Conservation (phyloP, 2,888 invertebrate genomes). For the Neoitamus cyanurus region DNA sequence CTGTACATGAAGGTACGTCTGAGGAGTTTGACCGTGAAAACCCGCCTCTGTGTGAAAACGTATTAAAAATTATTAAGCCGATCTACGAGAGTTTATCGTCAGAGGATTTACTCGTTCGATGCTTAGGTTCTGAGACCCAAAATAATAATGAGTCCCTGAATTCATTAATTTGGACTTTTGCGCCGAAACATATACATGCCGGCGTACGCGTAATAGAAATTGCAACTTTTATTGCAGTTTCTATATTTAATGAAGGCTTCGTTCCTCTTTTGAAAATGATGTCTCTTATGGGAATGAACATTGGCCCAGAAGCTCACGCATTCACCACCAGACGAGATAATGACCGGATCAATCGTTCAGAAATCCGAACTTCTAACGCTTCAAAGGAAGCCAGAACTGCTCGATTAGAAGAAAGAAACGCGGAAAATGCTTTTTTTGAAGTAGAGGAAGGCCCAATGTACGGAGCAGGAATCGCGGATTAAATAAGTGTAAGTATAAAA, state of each 20-base stretch:
- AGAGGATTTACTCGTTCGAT: slow-evolving; percentile 27
- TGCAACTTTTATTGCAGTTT: background rate
- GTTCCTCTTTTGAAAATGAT: background rate
- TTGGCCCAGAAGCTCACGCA: background rate
- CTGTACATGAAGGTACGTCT: slow-evolving; percentile 38
- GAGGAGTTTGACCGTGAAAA: slow-evolving; percentile 27
- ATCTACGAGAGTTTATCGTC: slow-evolving; percentile 14
- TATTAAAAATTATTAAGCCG: background rate
- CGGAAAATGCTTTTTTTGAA: too few species aligned
- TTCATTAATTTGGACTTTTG: slow-evolving; percentile 48
- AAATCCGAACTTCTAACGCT: background rate
- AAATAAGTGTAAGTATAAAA: too few species aligned
- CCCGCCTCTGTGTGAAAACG: background rate
- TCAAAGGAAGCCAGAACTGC: background rate
- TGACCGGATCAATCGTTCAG: background rate
- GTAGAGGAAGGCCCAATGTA: too few species aligned
- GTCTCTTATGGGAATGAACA: background rate
- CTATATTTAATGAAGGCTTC: background rate
- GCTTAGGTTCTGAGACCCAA: slow-evolving; percentile 47
- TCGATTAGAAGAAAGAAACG: too few species aligned
- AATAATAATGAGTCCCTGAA: slow-evolving; percentile 51
- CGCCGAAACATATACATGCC: slow-evolving; percentile 49
- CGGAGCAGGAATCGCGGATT: too few species aligned
- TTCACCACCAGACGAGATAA: background rate
- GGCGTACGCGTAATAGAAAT: slow-evolving; percentile 27